These are phyloP conservation scores for Heteromurus nitidus DNA, from an alignment of 2,888 invertebrate species.

Conservation along the genomic window DNA sequence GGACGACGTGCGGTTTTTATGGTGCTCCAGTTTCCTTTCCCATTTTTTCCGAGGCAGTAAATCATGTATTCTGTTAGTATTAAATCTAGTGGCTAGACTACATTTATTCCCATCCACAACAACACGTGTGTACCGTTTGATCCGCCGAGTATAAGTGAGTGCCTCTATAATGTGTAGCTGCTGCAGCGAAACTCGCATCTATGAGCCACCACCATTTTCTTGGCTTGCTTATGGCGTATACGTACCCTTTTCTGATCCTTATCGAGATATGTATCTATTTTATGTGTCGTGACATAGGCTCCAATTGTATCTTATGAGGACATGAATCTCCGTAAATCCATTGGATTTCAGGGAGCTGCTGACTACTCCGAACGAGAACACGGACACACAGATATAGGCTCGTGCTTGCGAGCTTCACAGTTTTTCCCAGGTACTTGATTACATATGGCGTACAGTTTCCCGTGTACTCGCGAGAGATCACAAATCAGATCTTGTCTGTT, in stretches of 20 bases:
- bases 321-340: conserved; percentile 58
- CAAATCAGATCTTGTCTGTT: conserved; percentile 50
- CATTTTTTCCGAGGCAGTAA: conserved; percentile 55
- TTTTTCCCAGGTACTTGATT: conserved; percentile 42
- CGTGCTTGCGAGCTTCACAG: neutral
- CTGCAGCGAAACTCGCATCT: too few relatives aligned
- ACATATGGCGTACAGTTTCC: neutral
- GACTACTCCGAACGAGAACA: neutral
- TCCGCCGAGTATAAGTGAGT: conserved; percentile 18
- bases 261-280: conserved; percentile 31
- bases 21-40: conserved; percentile 59
- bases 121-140: conserved; percentile 28
- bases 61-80: conserved; percentile 47
- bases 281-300: conserved; percentile 47
- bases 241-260: conserved; percentile 31
- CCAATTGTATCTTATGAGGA: conserved; percentile 52
- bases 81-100: conserved; percentile 35
- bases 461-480: conserved; percentile 41
- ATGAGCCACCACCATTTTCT: too few relatives aligned
- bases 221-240: too few relatives aligned
- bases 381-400: neutral
- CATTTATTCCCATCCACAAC: conserved; percentile 40
- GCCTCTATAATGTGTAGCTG: neutral
- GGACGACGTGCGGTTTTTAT: conserved; percentile 63
- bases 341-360: conserved; percentile 34